Evolutionary conservation across 2,888 invertebrate genomes (phyloP), one percentile per base, ranked within the genome.

Genomic region (Nebria salina): DNA sequence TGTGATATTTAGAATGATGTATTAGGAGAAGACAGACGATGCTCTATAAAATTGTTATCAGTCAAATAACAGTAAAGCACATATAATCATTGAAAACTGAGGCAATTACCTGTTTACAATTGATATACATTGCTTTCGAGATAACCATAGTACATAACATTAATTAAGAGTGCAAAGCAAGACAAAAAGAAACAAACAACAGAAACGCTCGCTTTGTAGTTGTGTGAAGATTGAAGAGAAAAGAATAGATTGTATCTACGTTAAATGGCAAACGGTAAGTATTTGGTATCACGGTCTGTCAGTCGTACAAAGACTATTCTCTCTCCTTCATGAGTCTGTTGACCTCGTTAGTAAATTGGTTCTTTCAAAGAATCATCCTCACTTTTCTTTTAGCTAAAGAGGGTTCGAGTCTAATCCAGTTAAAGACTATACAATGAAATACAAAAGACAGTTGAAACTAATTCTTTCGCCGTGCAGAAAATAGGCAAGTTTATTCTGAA

Each of bases 291-390:
- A 65, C 15, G 25, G 54, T 34, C 70, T 66, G 80, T 64, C 54
- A 68, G 43, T 43, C 75, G 43, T 66, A 79, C 79, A 79, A 79
- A 75, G 79, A 68, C 74, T n/a, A 75, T 79, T 79, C 34, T 72
- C 15, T 75, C 70, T 43, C 64, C 43, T 34, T 5, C 72, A 70
- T 64, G 80, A 65, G 80, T 80, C 80, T 75, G 70, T 80, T 75
- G 80, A 75, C 75, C 80, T 75, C 80, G 75, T 80, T 80, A 80
- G 80, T 72, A 80, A 80, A 80, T 80, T 80, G 75, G 80, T 80
- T 80, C 80, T 80, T 72, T 75, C 75, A 80, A 75, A 75, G 80
- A 80, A 75, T 80, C 80, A 75, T 80, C 80, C 75, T 75, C 75
- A 75, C 80, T 80, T 75, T 80, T 80, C 70, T 75, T 80, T 75